Percentiles rank a stretch among this genome's conserved stretches.
phyloP scores from a whole-genome alignment of 2,113 vertebrate genomes.

The Tretioscincus oriximinensis region DNA sequence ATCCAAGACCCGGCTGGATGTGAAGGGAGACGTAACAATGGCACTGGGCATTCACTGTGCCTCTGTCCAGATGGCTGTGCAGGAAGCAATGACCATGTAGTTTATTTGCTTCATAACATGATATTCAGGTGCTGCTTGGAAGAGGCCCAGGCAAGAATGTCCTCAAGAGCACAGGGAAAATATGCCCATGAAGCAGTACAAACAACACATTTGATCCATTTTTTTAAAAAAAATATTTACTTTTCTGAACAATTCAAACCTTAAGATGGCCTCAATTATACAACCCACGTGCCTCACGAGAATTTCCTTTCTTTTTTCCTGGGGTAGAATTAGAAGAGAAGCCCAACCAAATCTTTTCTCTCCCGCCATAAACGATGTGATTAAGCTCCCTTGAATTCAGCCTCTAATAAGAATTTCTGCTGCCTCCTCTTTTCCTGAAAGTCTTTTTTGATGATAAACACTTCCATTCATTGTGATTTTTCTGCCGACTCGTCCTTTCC shows the following conservation, averaged over 20 bases:
- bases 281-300: constrained; percentile 37
- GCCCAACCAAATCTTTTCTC: constrained; percentile 50
- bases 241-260: constrained; percentile 10
- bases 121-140: too few species aligned
- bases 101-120: too few species aligned
- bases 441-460: constrained; percentile 76
- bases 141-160: too few species aligned
- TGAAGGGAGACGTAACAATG: too few species aligned
- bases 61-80: too few species aligned
- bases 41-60: too few species aligned
- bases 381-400: constrained; percentile 56
- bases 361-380: constrained; percentile 65
- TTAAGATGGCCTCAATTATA: constrained; percentile 10
- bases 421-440: constrained; percentile 73
- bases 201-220: constrained; percentile 32
- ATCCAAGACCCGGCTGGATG: too few species aligned
- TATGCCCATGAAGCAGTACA: neutral
- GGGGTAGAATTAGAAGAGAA: neutral
- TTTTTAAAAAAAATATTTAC: neutral
- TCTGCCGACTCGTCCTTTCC: constrained; percentile 72
- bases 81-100: too few species aligned
- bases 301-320: constrained; percentile 15
- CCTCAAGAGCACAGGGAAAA: neutral
- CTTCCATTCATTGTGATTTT: constrained; percentile 74
- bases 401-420: constrained; percentile 65